Conservation (phyloP, 2,797 vertebrate species). For the Eleutherodactylus coqui region DNA sequence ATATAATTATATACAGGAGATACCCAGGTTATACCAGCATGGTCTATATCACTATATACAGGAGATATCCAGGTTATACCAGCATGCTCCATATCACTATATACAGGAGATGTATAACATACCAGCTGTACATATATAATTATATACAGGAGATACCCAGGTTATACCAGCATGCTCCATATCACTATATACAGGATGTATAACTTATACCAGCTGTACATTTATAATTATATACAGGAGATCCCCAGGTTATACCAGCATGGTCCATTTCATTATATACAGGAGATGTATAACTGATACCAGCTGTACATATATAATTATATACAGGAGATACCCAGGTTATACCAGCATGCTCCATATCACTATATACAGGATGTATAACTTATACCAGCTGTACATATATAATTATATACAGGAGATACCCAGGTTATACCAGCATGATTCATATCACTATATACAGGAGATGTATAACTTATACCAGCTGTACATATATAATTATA, state of each 20-base stretch:
- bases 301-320: neutral
- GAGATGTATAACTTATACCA: too few species aligned
- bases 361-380: neutral
- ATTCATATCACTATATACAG: neutral
- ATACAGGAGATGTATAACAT: too few species aligned
- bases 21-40: neutral
- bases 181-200: too few species aligned
- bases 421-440: neutral
- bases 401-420: too few species aligned
- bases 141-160: neutral
- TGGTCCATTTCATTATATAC: neutral
- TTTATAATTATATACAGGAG: neutral
- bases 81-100: neutral
- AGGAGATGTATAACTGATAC: too few species aligned
- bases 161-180: neutral
- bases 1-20: too few species aligned
- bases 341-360: too few species aligned
- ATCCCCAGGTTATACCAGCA: too few species aligned
- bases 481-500: neutral
- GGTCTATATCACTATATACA: neutral
- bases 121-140: neutral
- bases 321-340: too few species aligned
- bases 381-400: neutral
- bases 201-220: neutral
- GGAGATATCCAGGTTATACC: too few species aligned